Evolutionary conservation across 1,140 invertebrate genomes (phyloP).

Genomic region (Drosophila repleta): DNA sequence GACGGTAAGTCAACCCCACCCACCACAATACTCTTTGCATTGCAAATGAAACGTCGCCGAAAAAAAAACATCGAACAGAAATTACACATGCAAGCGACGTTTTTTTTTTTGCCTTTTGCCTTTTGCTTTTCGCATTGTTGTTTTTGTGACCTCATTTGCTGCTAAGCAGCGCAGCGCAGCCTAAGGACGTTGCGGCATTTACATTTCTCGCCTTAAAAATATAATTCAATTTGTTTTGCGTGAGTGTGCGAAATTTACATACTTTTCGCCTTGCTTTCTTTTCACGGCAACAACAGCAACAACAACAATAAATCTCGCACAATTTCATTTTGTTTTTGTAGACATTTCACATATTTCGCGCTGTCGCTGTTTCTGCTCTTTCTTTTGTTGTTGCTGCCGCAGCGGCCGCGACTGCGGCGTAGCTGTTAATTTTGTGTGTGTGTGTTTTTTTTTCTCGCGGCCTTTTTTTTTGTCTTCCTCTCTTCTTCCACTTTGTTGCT

Average conservation of each 20-base stretch:
- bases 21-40: constrained; percentile 45
- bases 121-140: constrained; percentile 36
- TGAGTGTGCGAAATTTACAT: constrained; percentile 44
- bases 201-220: constrained; percentile 43
- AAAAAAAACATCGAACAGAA: constrained; percentile 12
- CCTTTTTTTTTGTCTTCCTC: constrained; percentile 52
- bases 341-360: constrained; percentile 63
- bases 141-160: constrained; percentile 45
- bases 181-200: constrained; percentile 44
- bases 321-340: constrained; percentile 70
- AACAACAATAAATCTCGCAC: constrained; percentile 53
- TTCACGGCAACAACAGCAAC: constrained; percentile 48
- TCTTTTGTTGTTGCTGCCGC: constrained; percentile 52
- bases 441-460: constrained; percentile 66
- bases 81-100: constrained; percentile 30
- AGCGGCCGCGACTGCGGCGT: constrained; percentile 13
- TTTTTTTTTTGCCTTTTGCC: too few relatives aligned
- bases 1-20: constrained; percentile 61
- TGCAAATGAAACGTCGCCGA: constrained; percentile 57
- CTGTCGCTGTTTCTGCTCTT: constrained; percentile 44
- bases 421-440: constrained; percentile 68
- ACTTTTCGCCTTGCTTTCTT: constrained; percentile 34
- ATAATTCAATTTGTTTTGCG: constrained; percentile 39
- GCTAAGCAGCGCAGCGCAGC: constrained; percentile 26
- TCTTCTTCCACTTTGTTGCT: constrained; percentile 68